Conservation (phyloP, 2,113 vertebrate genomes). For the Gavia stellata region DNA sequence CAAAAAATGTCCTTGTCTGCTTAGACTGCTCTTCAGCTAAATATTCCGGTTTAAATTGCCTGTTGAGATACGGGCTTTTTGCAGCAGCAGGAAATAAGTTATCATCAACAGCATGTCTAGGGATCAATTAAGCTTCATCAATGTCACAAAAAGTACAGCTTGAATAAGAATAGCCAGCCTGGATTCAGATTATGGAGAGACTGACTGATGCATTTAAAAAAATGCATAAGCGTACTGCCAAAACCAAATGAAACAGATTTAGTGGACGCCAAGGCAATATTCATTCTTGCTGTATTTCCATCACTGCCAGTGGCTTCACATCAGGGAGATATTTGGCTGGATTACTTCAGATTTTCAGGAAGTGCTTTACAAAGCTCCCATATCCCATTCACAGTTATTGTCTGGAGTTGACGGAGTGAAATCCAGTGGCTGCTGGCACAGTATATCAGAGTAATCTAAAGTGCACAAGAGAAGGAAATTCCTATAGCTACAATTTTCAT, state of each 20-base stretch:
- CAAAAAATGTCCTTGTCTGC: background rate
- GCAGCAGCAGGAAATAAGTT: background rate
- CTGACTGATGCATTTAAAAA: background rate
- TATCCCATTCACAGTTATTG: background rate
- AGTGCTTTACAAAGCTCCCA: background rate
- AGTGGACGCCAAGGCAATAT: background rate
- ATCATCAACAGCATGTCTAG: background rate
- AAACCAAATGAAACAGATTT: slow-evolving; percentile 7
- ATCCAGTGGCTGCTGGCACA: background rate
- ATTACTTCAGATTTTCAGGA: background rate
- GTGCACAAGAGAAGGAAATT: background rate
- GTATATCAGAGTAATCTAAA: background rate
- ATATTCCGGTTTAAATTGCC: background rate
- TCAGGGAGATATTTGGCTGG: background rate
- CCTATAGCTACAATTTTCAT: background rate
- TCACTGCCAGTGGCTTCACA: background rate
- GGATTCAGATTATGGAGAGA: background rate
- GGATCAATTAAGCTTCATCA: slow-evolving; percentile 4
- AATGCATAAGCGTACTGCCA: background rate
- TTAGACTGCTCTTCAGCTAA: background rate
- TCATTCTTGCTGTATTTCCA: background rate
- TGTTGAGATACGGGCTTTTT: background rate
- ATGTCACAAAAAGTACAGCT: background rate
- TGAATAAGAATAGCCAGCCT: background rate
- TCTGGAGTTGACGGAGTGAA: background rate